Evolutionary conservation across 2,113 vertebrate species (phyloP).

Genomic region (Paracanthobrama guichenoti): DNA sequence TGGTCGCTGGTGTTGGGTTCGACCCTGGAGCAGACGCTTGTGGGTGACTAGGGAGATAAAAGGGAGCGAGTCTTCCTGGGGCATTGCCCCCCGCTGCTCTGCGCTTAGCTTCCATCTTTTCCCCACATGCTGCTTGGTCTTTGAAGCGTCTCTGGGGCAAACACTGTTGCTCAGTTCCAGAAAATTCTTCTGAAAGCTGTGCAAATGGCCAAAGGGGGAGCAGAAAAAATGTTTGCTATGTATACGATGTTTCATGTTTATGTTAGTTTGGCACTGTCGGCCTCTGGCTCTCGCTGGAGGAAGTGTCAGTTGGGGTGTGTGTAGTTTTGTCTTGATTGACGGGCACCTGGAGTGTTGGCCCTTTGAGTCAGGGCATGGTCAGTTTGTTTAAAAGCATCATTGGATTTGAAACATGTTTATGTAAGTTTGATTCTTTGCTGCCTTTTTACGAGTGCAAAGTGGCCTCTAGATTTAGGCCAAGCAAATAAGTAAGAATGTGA

Average conservation of each 20-base stretch:
- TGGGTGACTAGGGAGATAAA: conserved; percentile 60
- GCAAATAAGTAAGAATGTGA: conserved; percentile 16
- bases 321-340: conserved; percentile 47
- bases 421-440: conserved; percentile 18
- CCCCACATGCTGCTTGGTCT: conserved; percentile 39
- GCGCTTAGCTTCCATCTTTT: conserved; percentile 25
- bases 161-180: conserved; percentile 42
- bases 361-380: conserved; percentile 34
- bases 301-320: conserved; percentile 41
- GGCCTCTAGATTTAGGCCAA: conserved; percentile 16
- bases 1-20: conserved; percentile 59
- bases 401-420: conserved; percentile 24
- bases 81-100: conserved; percentile 28
- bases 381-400: conserved; percentile 37
- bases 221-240: conserved; percentile 47
- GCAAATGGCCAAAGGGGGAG: conserved; percentile 44
- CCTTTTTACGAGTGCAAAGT: conserved; percentile 17
- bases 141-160: conserved; percentile 44
- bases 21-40: conserved; percentile 49
- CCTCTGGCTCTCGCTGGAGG: conserved; percentile 12
- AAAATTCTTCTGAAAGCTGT: conserved; percentile 45
- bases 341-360: conserved; percentile 27
- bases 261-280: conserved; percentile 48
- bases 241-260: conserved; percentile 38
- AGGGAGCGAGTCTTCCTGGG: conserved; percentile 58